Base-by-base conservation (phyloP, 1,140 invertebrate genomes). In the Zaprionus tsacasi region DNA sequence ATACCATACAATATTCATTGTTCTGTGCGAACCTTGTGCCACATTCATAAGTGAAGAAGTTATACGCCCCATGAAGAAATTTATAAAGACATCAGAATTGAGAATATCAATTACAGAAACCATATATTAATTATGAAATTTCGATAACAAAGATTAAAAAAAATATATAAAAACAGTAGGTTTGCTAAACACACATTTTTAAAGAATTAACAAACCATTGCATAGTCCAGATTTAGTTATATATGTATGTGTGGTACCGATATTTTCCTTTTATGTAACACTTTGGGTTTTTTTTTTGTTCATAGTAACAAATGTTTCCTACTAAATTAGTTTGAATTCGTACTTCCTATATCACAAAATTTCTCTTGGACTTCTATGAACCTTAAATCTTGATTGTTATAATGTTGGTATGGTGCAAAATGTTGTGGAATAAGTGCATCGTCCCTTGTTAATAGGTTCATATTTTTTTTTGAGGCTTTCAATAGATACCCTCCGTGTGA, bases 21-120 rank as follows among this genome's bases (percentile, higher is more conserved):
- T 30, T 30, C 27, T 30, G 27, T 30, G 61, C 17, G 70, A 52
- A 76, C 82, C 81, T 85, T 81, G 81, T 81, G 63, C 78, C 60
- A 86, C 70, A 86, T 86, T 72, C 50, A 25, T 52, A 43, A 30
- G 35, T 30, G 63, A 15, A 21, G 35, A 25, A 40, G 36, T 33
- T 45, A 15, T 17, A 35, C 4, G 17, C 10, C 35, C 21, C 38
- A 21, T 55, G 33, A 66, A 40, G 25, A 58, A 66, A 58, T 64
- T 56, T 17, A 64, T 55, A 30, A 30, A 30, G 27, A 30, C 52
- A 40, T 7, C n/a, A 48, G 15, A n/a, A 40, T 2, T n/a, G 5
- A 6, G 1, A 2, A 6, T 40, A n/a, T n/a, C 13, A 40, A 30
- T 30, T 30, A 30, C 6, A 30, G 27, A 30, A 30, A 30, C 0